These are phyloP conservation scores for Drosophila pectinifera DNA, from an alignment of 1,140 invertebrate genomes.

Conservation along the genomic window DNA sequence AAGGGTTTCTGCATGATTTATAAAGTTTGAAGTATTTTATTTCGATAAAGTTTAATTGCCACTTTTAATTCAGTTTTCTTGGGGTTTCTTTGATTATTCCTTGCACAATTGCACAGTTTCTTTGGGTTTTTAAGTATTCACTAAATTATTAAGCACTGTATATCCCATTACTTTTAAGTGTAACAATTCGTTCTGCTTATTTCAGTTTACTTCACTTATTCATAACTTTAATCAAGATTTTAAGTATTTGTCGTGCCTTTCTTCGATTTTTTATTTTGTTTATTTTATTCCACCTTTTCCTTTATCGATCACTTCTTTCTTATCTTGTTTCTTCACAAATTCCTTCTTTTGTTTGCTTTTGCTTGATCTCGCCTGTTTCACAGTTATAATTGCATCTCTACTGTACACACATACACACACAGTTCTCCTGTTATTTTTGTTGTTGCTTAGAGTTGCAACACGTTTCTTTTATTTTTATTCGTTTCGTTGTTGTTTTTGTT, in stretches of 20 bases:
- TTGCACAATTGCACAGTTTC: not conserved
- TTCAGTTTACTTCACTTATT: not conserved
- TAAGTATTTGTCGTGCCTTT: not conserved
- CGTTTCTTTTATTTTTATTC: conserved; percentile 14
- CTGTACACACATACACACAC: not conserved
- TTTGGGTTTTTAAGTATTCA: not conserved
- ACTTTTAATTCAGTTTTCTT: too few species aligned
- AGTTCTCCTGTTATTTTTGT: conserved; percentile 6
- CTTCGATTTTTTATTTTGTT: not conserved
- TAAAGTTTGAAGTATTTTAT: too few species aligned
- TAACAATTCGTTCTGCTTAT: not conserved
- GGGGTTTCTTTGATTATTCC: not conserved
- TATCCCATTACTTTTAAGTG: not conserved
- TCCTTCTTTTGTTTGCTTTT: not conserved
- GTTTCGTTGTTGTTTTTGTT: conserved; percentile 40
- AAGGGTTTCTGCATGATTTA: not conserved
- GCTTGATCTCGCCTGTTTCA: conserved; percentile 30
- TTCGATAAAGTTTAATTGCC: too few species aligned
- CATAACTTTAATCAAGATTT: not conserved
- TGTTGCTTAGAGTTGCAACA: conserved; percentile 40
- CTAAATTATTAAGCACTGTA: not conserved
- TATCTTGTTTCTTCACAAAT: not conserved
- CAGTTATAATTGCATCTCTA: conserved; percentile 35
- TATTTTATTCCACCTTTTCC: not conserved
- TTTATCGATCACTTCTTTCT: not conserved